phyloP scores from a whole-genome alignment of 2,888 invertebrate genomes.

The Molanna angustata region DNA sequence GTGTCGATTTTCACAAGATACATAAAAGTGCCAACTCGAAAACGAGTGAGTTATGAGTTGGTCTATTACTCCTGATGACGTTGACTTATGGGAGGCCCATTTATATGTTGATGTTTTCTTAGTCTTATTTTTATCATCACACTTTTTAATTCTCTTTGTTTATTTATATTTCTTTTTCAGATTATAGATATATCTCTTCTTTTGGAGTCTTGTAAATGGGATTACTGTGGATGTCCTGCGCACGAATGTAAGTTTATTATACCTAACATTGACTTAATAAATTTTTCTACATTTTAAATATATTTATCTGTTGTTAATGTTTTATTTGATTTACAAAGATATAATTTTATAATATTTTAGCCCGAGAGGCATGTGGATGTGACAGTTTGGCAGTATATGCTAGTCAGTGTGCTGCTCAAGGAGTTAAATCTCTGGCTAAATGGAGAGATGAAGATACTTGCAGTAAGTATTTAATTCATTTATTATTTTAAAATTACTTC shows the following conservation, averaged over 20 bases:
- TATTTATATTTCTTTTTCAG: conserved; percentile 39
- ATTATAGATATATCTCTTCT: conserved; percentile 64
- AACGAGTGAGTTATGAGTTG: no score
- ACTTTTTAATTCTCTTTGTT: no score
- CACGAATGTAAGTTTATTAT: conserved; percentile 42
- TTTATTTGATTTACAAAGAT: not conserved
- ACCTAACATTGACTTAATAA: not conserved
- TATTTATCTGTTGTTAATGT: not conserved
- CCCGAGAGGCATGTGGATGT: conserved; percentile 69
- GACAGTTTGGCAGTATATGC: conserved; percentile 74
- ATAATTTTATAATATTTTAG: conserved; percentile 34
- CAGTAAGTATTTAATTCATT: conserved; percentile 60
- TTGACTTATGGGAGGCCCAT: no score
- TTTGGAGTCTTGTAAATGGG: conserved; percentile 72
- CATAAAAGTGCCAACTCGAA: no score
- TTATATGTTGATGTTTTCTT: no score
- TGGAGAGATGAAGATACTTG: conserved; percentile 83
- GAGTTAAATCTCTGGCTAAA: conserved; percentile 58
- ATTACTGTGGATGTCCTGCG: conserved; percentile 70
- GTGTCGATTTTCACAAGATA: no score
- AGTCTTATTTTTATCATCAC: no score
- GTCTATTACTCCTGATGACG: no score
- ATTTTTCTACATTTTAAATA: not conserved
- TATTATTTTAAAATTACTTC: not conserved
- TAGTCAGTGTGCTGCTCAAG: conserved; percentile 69